A percentile compares a stretch with the other conserved stretches of the same genome.
These are phyloP conservation scores for Lasioglossum zephyrum DNA, from an alignment of 2,888 invertebrate species.

Conservation along the genomic window DNA sequence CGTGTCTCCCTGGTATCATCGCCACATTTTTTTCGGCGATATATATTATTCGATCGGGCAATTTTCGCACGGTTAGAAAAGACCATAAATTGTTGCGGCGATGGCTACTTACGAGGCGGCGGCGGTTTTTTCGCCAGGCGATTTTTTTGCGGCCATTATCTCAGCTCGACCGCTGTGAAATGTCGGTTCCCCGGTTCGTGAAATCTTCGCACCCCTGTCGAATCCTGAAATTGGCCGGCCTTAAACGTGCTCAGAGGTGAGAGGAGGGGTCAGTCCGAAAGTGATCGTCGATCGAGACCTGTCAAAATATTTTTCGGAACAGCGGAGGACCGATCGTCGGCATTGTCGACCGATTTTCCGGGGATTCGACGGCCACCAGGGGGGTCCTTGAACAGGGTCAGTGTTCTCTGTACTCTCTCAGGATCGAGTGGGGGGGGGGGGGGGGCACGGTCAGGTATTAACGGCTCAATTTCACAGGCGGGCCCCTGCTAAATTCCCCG, in stretches of 20 bases:
- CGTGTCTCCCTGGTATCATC: not conserved
- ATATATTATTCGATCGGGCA: slow-evolving; percentile 18
- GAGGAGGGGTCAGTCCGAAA: not conserved
- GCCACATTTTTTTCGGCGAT: not conserved
- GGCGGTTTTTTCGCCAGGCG: slow-evolving; percentile 19
- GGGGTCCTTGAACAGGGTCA: slow-evolving; percentile 67
- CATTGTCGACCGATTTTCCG: slow-evolving; percentile 67
- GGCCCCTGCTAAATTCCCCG: slow-evolving; percentile 48
- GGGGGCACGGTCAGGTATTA: slow-evolving; percentile 74
- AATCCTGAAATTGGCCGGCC: slow-evolving; percentile 47
- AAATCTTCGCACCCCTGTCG: slow-evolving; percentile 41
- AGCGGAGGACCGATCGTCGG: slow-evolving; percentile 36
- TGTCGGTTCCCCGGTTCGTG: slow-evolving; percentile 77
- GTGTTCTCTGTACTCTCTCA: slow-evolving; percentile 59
- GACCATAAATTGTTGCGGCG: slow-evolving; percentile 44
- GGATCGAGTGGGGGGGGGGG: slow-evolving; percentile 28
- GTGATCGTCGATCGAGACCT: slow-evolving; percentile 64
- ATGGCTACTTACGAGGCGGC: slow-evolving; percentile 25
- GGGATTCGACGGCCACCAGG: slow-evolving; percentile 64
- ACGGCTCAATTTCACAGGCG: slow-evolving; percentile 83
- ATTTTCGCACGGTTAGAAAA: slow-evolving; percentile 63
- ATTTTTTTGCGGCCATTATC: slow-evolving; percentile 69
- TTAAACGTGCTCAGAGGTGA: slow-evolving; percentile 14
- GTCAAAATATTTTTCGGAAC: slow-evolving; percentile 77
- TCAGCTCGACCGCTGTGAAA: slow-evolving; percentile 79